Percentiles rank a stretch among this genome's conserved stretches.
Evolutionary conservation across 1,140 invertebrate species (phyloP).

Genomic region (Lucilia cuprina): DNA sequence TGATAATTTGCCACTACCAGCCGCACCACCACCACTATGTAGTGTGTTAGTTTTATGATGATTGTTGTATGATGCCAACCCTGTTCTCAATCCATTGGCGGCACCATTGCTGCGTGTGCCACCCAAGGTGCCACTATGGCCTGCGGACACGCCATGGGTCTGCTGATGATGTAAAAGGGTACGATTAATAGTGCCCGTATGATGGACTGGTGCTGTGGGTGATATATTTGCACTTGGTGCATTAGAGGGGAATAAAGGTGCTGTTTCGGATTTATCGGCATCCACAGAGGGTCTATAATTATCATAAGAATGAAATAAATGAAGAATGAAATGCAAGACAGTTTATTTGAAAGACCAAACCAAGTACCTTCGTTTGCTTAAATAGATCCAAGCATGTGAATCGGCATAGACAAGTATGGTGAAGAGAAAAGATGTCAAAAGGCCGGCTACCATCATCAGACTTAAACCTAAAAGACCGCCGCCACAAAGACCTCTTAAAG

Average conservation of each 20-base stretch:
- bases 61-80: constrained; percentile 58
- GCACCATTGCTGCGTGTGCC: constrained; percentile 45
- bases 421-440: constrained; percentile 78
- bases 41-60: constrained; percentile 55
- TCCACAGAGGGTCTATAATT: constrained; percentile 49
- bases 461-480: constrained; percentile 76
- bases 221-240: constrained; percentile 59
- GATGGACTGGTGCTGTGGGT: constrained; percentile 51
- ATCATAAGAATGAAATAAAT: not conserved
- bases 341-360: not conserved
- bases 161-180: constrained; percentile 61
- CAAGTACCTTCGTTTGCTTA: constrained; percentile 71
- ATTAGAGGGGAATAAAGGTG: constrained; percentile 59
- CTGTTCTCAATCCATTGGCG: constrained; percentile 56
- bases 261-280: constrained; percentile 54
- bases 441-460: constrained; percentile 78
- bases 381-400: constrained; percentile 97
- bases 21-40: constrained; percentile 42
- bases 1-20: constrained; percentile 42
- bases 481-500: constrained; percentile 74
- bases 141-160: constrained; percentile 39
- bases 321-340: not conserved
- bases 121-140: constrained; percentile 39
- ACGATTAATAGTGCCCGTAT: constrained; percentile 60
- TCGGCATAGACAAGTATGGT: constrained; percentile 92